Percentiles rank a stretch among this genome's conserved stretches.
Evolutionary conservation across 1,140 invertebrate species (phyloP).

Genomic region (Heterodera carotae): DNA sequence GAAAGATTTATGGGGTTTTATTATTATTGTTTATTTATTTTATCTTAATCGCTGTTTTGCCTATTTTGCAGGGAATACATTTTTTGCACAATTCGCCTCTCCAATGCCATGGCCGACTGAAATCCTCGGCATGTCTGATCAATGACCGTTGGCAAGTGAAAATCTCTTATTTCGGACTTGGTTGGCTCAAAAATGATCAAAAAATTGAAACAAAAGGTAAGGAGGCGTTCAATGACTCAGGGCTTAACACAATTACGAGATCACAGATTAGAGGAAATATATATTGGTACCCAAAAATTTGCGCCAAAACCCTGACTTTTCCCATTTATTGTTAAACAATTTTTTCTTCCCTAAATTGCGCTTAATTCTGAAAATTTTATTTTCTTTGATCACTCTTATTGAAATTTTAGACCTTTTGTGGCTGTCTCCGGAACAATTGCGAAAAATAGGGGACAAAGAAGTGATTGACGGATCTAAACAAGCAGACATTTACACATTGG

Average conservation of each 20-base stretch:
- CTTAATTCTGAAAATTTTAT: neutral
- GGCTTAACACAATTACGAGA: no score
- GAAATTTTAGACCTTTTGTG: neutral
- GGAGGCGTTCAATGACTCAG: no score
- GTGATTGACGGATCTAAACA: neutral
- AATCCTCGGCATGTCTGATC: conserved; percentile 55
- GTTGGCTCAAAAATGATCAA: conserved; percentile 10
- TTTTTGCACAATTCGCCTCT: conserved; percentile 53
- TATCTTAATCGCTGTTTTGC: no score
- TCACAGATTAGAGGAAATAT: no score
- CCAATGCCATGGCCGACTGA: conserved; percentile 54
- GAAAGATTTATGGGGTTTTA: no score
- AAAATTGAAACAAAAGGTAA: conserved; percentile 28
- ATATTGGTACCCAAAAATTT: no score
- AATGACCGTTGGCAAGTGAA: conserved; percentile 64
- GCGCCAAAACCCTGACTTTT: no score
- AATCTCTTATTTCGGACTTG: conserved; percentile 52
- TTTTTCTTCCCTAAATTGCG: no score
- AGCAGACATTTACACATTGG: conserved; percentile 1
- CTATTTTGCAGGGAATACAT: conserved; percentile 43
- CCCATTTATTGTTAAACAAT: no score
- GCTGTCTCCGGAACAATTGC: conserved; percentile 4
- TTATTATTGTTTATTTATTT: no score
- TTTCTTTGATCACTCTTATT: neutral
- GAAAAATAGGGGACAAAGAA: neutral